Percentiles rank a stretch among this genome's conserved stretches.
phyloP scores from a whole-genome alignment of 2,888 invertebrate species.

The Ophion ellenae region DNA sequence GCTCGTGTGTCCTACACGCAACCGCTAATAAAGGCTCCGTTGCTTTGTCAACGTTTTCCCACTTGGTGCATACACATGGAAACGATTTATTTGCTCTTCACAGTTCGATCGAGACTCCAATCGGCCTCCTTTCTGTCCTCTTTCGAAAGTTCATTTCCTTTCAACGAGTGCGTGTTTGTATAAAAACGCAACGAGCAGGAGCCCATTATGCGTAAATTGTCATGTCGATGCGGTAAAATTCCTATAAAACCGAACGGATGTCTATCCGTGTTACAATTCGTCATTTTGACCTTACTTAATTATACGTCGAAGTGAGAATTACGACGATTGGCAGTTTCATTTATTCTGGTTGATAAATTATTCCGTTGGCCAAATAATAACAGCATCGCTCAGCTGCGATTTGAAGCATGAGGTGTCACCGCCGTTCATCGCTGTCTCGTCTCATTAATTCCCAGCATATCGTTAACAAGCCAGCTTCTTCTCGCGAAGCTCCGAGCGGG shows the following conservation, averaged over 20 bases:
- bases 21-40: conserved; percentile 59
- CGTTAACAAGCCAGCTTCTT: too few species aligned
- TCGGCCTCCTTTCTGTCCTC: neutral
- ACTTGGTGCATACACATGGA: neutral
- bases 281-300: neutral
- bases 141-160: conserved; percentile 27
- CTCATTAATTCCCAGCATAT: neutral
- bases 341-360: neutral
- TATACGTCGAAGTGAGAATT: conserved; percentile 10
- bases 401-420: neutral
- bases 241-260: conserved; percentile 49
- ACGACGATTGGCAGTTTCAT: conserved; percentile 46
- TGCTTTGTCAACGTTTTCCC: conserved; percentile 5
- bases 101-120: conserved; percentile 35
- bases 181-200: conserved; percentile 22
- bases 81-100: neutral
- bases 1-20: neutral
- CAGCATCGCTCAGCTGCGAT: neutral
- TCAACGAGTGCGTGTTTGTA: conserved; percentile 27
- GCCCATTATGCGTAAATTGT: conserved; percentile 18
- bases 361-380: neutral
- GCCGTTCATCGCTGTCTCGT: neutral
- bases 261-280: conserved; percentile 19
- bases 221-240: conserved; percentile 42
- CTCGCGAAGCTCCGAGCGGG: neutral